phyloP scores from a whole-genome alignment of 2,888 invertebrate genomes.

The Scaptomyza parva region DNA sequence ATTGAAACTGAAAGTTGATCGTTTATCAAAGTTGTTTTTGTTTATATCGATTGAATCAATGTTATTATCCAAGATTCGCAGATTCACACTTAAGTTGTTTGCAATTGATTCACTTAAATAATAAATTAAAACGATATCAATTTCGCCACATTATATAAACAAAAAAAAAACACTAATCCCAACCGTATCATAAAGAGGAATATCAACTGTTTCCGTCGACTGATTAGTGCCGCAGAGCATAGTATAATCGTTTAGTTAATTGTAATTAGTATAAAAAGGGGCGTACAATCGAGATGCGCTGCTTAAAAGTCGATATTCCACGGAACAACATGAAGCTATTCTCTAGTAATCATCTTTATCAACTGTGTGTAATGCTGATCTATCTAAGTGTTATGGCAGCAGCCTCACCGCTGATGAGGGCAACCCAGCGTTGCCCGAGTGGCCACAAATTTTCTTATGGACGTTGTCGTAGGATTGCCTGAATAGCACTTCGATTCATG shows the following conservation, averaged over 20 bases:
- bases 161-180: constrained; percentile 38
- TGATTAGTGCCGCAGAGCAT: constrained; percentile 20
- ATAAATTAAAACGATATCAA: constrained; percentile 1
- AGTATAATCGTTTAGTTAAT: neutral
- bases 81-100: too few relatives aligned
- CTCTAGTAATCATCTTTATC: constrained; percentile 12
- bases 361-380: constrained; percentile 28
- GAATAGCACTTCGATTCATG: too few relatives aligned
- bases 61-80: neutral
- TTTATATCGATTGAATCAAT: neutral
- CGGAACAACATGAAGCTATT: constrained; percentile 33
- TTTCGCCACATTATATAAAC: too few relatives aligned
- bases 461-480: too few relatives aligned
- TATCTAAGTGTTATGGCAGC: constrained; percentile 14
- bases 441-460: too few relatives aligned
- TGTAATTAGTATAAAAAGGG: constrained; percentile 22
- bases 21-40: neutral
- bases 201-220: constrained; percentile 11
- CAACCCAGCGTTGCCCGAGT: too few relatives aligned
- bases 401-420: too few relatives aligned
- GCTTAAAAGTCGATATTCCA: constrained; percentile 1
- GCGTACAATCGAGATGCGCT: constrained; percentile 18
- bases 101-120: neutral
- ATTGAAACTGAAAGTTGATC: constrained; percentile 1
- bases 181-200: constrained; percentile 10